Evolutionary conservation across 2,888 invertebrate species (phyloP).

Genomic region (Rhopalosiphum nymphaeae): DNA sequence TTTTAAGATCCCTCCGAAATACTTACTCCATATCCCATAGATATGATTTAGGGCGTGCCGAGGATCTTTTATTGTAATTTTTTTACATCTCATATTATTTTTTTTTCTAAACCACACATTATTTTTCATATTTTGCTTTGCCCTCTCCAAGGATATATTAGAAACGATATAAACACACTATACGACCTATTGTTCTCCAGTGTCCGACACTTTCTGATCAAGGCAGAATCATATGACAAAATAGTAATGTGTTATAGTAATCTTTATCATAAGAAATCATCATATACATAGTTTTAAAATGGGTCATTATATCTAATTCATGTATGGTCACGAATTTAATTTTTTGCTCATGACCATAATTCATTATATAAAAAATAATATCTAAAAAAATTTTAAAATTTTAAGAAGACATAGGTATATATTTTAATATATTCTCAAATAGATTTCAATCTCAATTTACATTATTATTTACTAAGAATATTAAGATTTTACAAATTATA

Average conservation of each 20-base stretch:
- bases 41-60: slow-evolving; percentile 49
- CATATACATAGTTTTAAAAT: neutral
- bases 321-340: neutral
- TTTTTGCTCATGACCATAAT: neutral
- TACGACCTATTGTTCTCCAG: neutral
- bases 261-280: neutral
- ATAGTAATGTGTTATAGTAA: neutral
- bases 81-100: neutral
- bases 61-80: neutral
- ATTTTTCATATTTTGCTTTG: slow-evolving; percentile 5
- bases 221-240: neutral
- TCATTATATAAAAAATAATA: neutral
- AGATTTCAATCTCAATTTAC: neutral
- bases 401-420: neutral
- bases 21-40: slow-evolving; percentile 28
- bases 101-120: neutral
- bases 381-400: neutral
- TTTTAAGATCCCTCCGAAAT: slow-evolving; percentile 41
- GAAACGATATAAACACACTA: slow-evolving; percentile 29
- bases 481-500: neutral
- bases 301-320: neutral
- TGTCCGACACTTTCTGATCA: neutral
- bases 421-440: neutral
- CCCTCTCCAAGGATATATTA: neutral
- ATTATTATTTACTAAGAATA: neutral